A percentile compares a stretch with the other conserved stretches of the same genome.
Conservation (phyloP, 2,113 vertebrate species). For the Montifringilla adamsi region DNA sequence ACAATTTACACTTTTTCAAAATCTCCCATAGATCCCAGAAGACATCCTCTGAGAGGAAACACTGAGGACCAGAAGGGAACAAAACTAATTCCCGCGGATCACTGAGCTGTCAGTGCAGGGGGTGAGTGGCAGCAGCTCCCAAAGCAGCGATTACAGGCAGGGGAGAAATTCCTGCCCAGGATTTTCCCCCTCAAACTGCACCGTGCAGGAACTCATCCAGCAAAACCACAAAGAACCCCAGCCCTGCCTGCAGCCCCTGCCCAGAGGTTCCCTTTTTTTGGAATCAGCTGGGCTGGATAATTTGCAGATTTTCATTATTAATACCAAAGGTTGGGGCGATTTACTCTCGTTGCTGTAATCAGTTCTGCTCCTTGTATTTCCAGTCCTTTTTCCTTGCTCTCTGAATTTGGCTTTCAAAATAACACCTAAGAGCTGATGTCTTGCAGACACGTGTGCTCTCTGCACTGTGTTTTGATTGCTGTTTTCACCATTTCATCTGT, state of each 20-base stretch:
- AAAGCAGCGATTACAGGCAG: constrained; percentile 19
- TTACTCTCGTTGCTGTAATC: background rate
- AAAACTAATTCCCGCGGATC: constrained; percentile 11
- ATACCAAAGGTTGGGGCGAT: background rate
- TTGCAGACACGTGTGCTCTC: background rate
- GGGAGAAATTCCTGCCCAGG: constrained; percentile 25
- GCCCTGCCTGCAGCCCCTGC: background rate
- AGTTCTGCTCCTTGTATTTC: background rate
- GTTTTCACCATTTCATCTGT: background rate
- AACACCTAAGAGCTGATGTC: background rate
- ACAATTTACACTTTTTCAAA: background rate
- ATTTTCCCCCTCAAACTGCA: background rate
- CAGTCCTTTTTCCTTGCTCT: background rate
- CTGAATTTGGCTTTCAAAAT: background rate
- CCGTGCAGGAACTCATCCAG: background rate
- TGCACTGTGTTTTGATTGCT: background rate
- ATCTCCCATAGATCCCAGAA: background rate
- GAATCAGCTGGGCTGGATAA: background rate
- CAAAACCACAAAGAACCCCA: background rate
- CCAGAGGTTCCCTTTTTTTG: fast-evolving
- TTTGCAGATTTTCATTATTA: background rate
- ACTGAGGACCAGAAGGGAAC: background rate
- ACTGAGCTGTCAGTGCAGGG: background rate
- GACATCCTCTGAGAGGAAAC: background rate
- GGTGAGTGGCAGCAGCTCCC: background rate